Percentiles rank a stretch among this genome's conserved stretches.
phyloP scores from a whole-genome alignment of 2,113 vertebrate genomes.

The Cyanistes caeruleus region DNA sequence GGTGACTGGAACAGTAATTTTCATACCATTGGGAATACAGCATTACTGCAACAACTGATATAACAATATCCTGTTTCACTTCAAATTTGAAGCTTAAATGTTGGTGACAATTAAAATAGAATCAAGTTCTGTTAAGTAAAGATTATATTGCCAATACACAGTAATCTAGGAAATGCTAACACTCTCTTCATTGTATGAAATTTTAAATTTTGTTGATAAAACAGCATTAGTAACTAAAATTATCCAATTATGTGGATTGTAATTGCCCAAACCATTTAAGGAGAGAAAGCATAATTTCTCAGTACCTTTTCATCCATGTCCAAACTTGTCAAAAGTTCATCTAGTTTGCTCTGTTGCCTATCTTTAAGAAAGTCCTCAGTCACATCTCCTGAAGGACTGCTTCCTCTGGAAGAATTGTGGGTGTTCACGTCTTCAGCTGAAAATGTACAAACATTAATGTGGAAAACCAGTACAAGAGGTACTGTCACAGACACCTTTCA shows the following conservation, averaged over 20 bases:
- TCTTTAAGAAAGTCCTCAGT: conserved; percentile 21
- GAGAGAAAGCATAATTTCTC: neutral
- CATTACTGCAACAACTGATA: neutral
- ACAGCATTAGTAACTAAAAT: neutral
- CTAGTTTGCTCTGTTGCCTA: conserved; percentile 2
- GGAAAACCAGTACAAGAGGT: neutral
- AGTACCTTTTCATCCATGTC: conserved; percentile 66
- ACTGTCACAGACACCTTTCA: neutral
- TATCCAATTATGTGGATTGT: neutral
- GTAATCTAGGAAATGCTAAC: neutral
- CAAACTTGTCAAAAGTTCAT: conserved; percentile 32
- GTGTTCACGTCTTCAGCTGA: conserved; percentile 54
- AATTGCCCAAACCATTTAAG: neutral
- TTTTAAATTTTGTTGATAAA: neutral
- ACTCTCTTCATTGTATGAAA: neutral
- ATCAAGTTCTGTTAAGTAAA: neutral
- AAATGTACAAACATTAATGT: conserved; percentile 38
- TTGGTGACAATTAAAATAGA: neutral
- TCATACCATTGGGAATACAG: neutral
- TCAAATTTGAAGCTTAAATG: neutral
- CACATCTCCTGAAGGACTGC: conserved; percentile 37
- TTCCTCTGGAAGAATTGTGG: conserved; percentile 10
- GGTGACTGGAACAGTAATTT: neutral
- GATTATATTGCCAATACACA: neutral
- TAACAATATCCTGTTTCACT: neutral